Conservation (phyloP, 2,113 vertebrate species). For the Gobio gobio region DNA sequence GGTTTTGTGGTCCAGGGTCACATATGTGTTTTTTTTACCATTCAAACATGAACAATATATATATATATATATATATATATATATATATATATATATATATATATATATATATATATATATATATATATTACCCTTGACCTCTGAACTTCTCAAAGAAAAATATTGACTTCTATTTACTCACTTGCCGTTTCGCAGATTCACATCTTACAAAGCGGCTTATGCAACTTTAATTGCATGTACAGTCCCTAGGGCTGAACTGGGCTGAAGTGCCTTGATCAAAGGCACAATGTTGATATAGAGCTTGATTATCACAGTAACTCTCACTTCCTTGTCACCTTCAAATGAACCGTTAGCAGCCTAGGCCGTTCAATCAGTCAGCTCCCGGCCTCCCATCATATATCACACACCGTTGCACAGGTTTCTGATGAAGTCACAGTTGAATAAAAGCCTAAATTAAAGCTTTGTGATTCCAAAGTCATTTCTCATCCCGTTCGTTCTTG, state of each 20-base stretch:
- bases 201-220: background rate
- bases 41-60: too few relatives aligned
- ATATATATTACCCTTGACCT: background rate
- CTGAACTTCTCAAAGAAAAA: background rate
- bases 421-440: background rate
- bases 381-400: background rate
- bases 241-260: background rate
- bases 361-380: background rate
- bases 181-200: background rate
- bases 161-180: background rate
- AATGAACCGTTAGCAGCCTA: background rate
- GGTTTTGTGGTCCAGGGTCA: too few relatives aligned
- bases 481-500: background rate
- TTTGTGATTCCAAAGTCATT: conserved; percentile 20
- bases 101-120: too few relatives aligned
- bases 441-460: conserved; percentile 5
- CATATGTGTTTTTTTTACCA: too few relatives aligned
- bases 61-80: too few relatives aligned
- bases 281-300: background rate
- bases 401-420: background rate
- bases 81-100: too few relatives aligned
- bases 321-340: background rate
- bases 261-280: conserved; percentile 17
- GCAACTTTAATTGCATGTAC: conserved; percentile 3
- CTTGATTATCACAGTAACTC: background rate